Conservation (phyloP, 2,113 vertebrate genomes). For the Elephantulus edwardii region DNA sequence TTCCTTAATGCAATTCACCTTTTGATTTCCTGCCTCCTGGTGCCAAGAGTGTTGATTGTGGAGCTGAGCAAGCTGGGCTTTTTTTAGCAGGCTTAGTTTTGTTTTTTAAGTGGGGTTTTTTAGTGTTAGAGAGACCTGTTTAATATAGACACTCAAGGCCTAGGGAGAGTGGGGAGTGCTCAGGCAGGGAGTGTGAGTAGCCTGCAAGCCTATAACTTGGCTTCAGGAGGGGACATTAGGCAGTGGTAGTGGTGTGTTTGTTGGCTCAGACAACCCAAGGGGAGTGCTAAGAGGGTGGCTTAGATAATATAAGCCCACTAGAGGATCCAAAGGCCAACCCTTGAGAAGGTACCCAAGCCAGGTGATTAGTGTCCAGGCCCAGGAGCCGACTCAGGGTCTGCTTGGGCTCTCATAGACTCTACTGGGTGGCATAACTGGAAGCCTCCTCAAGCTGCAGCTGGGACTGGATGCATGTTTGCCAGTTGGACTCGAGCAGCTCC, state of each 20-base stretch:
- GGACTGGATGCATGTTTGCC: constrained; percentile 93
- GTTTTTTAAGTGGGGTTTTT: too few relatives aligned
- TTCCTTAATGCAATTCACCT: too few relatives aligned
- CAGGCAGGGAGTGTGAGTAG: background rate
- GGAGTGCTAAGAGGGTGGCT: background rate
- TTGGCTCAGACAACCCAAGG: background rate
- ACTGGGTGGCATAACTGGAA: constrained; percentile 35
- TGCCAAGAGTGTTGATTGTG: too few relatives aligned
- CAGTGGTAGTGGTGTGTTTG: too few relatives aligned
- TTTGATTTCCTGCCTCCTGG: too few relatives aligned
- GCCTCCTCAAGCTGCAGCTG: constrained; percentile 86
- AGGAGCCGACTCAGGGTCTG: background rate
- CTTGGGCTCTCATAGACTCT: background rate
- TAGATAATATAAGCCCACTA: background rate
- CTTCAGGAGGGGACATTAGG: too few relatives aligned
- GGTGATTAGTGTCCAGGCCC: background rate
- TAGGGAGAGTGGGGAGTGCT: background rate
- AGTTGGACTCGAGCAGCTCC: constrained; percentile 95
- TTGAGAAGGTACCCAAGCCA: constrained; percentile 31
- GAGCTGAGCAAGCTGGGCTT: too few relatives aligned
- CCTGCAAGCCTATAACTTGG: too few relatives aligned
- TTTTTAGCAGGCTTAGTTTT: too few relatives aligned
- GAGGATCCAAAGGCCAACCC: background rate
- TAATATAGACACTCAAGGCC: constrained; percentile 60
- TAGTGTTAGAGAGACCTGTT: constrained; percentile 38